Evolutionary conservation across 1,140 invertebrate genomes (phyloP).

Genomic region (Mycetomoellerius zeteki): DNA sequence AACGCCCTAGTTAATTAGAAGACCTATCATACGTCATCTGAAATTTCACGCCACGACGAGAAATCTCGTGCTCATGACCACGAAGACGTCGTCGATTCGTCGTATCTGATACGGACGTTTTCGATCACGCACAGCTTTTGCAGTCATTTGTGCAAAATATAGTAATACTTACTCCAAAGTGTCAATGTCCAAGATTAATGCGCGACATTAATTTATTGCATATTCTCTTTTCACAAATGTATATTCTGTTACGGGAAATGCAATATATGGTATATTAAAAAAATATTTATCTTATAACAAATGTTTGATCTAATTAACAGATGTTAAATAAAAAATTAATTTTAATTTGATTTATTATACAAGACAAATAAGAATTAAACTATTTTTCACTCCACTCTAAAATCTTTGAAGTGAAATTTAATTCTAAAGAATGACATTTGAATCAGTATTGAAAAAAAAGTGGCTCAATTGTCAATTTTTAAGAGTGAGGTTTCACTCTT

Average conservation of each 20-base stretch:
- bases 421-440: too few species aligned
- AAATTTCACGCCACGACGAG: constrained; percentile 41
- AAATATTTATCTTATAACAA: not conserved
- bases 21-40: constrained; percentile 52
- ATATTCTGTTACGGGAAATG: not conserved
- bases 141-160: not conserved
- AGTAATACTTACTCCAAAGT: not conserved
- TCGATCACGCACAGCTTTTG: not conserved
- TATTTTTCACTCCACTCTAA: not conserved
- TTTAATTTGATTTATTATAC: not conserved
- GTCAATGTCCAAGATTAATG: not conserved
- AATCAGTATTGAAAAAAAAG: too few species aligned
- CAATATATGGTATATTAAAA: not conserved
- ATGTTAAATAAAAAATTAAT: too few species aligned
- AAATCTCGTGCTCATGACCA: constrained; percentile 37
- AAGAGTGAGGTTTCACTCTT: too few species aligned
- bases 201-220: not conserved
- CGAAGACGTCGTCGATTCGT: constrained; percentile 16
- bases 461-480: too few species aligned
- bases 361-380: not conserved
- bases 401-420: too few species aligned
- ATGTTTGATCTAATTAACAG: not conserved
- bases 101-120: constrained; percentile 14
- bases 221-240: not conserved
- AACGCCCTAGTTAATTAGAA: constrained; percentile 52